A percentile compares a stretch with the other conserved stretches of the same genome.
Conservation (phyloP, 2,888 invertebrate genomes). For the Phlogophora meticulosa region DNA sequence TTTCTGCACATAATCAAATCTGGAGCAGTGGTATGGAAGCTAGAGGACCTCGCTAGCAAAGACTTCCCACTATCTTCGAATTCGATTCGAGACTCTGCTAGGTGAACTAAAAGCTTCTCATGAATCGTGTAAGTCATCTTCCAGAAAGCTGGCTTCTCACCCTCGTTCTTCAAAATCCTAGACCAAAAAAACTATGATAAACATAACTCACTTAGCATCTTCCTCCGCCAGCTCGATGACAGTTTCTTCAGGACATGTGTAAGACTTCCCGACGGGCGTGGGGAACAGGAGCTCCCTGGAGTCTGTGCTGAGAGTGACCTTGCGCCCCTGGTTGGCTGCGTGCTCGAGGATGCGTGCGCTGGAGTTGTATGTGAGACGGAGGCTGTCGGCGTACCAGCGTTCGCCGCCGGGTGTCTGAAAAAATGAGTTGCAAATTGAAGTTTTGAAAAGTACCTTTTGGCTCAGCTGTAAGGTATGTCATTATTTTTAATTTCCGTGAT, state of each 20-base stretch:
- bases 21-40: too few species aligned
- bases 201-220: constrained; percentile 82
- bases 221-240: constrained; percentile 92
- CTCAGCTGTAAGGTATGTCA: too few species aligned
- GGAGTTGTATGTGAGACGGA: constrained; percentile 94
- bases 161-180: not conserved
- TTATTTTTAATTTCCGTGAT: too few species aligned
- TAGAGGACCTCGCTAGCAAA: too few species aligned
- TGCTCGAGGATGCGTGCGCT: constrained; percentile 92
- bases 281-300: constrained; percentile 93
- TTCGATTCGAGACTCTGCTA: too few species aligned
- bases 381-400: constrained; percentile 96
- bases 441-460: not conserved
- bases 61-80: too few species aligned
- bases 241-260: constrained; percentile 94
- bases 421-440: not conserved
- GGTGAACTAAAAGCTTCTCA: too few species aligned
- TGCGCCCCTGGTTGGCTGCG: constrained; percentile 90
- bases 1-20: too few species aligned
- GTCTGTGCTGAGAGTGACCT: constrained; percentile 90
- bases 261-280: constrained; percentile 97
- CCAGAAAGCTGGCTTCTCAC: too few species aligned
- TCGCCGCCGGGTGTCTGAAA: constrained; percentile 96
- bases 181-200: not conserved
- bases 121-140: too few species aligned